Evolutionary conservation across 2,113 vertebrate genomes (phyloP), one percentile per base, ranked within the genome.

Genomic region (Platichthys stellatus): DNA sequence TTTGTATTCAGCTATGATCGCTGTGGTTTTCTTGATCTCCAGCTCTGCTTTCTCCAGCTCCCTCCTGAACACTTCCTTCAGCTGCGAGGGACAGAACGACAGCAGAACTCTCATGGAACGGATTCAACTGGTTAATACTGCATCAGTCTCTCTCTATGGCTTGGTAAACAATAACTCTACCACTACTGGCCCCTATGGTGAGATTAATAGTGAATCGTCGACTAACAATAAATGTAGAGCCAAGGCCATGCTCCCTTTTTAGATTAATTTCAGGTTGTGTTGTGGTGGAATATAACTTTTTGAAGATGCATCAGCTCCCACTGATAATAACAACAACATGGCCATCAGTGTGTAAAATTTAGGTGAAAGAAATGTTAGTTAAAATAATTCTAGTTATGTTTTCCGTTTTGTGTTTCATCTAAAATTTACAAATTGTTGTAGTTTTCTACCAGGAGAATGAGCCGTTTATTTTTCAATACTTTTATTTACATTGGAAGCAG

Each of bases 1-100:
- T 88, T 99, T 99, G 83, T 99, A 99, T 76, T 99, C 98, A 0
- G 96, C 94, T 72, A 99, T 99, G 93, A 99, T 99, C 5, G 97
- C 97, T 13, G 97, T 97, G 3, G 97, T 99, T 93, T 99, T 99
- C 94, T 98, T 98, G 83, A 99, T 98, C 92, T 99, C 98, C 35
- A 92, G 93, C 87, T 99, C 98, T 1, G 98, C 98, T 85, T 99
- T 99, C 87, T 99, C 97, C 65, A 99, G 92, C 84, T 99, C 97
- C 90, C 97, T 96, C 87, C 97, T 95, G 93, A 98, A 99, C 66
- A 99, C 95, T 81, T 99, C 98, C 88, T 99, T 99, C 57, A 99
- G 92, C 98, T 99, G 82, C n/a, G 1, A 68, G 63, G 18, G 65
- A 3, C 35, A 74, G 28, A 76, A 63, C 8, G 38, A 43, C 14